Evolutionary conservation across 2,888 invertebrate species (phyloP), one percentile per base, ranked within the genome.

Genomic region (Siphlonurus alternatus): DNA sequence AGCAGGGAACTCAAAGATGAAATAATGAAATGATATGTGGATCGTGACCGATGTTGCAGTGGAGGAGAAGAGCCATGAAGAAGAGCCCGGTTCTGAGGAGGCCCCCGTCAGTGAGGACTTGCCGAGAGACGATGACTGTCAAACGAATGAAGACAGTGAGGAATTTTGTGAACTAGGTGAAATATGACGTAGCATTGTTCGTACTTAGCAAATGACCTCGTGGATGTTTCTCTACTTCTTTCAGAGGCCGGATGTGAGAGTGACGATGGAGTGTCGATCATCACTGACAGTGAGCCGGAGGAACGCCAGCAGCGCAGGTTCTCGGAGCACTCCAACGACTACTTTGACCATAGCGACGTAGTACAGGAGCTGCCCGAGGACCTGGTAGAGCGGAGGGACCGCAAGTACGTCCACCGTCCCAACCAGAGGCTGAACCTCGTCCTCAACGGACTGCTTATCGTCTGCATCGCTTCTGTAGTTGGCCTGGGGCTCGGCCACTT

Each of bases 401-500:
- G 60, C 61, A 60, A 64, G 24, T 64, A 64, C 20, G 59, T 59
- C n/a, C 64, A 64, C 51, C 59, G 15, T 2, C 64, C 64, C 1
- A 64, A 64, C 20, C 51, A 23, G 23, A 61, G 51, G 51, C 22
- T 64, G 24, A 64, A 64, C 53, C 38, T 60, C n/a, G 24, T 51
- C 10, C 61, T 64, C 2, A 64, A 64, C 18, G 53, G 53, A 19
- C 23, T 64, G 10, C 61, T 64, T 1, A 25, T 61, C 20, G 20
- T 64, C 24, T 25, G 53, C 10, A 51, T 25, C 18, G 64, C 64
- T 10, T 59, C 64, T 22, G 64, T 64, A 19, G 10, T 64, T 2
- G 64, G 64, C 38, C 60, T 64, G 18, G 64, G 64, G 3, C 51
- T 64, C 23, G 64, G 64, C n/a, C 64, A 64, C 53, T 64, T 64